phyloP scores from a whole-genome alignment of 2,113 vertebrate genomes.

The Chaetorhynchus papuensis region DNA sequence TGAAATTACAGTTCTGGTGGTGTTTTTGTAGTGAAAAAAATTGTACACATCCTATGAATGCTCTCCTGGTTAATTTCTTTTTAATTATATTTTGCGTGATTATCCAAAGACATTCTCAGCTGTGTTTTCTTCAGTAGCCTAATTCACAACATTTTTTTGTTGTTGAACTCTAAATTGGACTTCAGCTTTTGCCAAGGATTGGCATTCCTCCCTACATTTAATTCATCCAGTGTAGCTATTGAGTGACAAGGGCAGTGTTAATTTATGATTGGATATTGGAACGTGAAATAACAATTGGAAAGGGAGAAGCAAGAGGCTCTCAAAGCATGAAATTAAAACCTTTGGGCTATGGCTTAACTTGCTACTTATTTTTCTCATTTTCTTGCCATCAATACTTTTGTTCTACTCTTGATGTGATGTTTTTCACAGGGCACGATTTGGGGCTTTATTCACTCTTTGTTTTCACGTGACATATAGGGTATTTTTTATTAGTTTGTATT shows the following conservation, averaged over 20 bases:
- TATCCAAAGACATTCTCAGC: neutral
- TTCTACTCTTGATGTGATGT: neutral
- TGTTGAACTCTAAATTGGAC: neutral
- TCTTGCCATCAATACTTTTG: neutral
- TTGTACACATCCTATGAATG: neutral
- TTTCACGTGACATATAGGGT: neutral
- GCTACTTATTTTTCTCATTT: constrained; percentile 20
- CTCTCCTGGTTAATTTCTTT: fast-evolving
- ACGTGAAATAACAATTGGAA: neutral
- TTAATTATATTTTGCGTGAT: neutral
- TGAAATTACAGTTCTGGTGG: neutral
- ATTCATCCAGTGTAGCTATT: neutral
- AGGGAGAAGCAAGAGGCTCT: neutral
- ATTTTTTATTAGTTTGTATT: neutral
- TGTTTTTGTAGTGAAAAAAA: neutral
- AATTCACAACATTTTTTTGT: neutral
- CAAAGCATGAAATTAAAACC: constrained; percentile 42
- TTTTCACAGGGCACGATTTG: neutral
- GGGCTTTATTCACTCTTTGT: neutral
- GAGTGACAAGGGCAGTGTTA: neutral
- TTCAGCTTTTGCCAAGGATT: neutral
- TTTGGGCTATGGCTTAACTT: neutral
- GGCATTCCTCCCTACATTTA: neutral
- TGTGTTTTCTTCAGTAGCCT: neutral
- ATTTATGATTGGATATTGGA: neutral